phyloP scores from a whole-genome alignment of 37 sponge, comb jelly and placozoan genomes.

The Cladorhizidae sp. region DNA sequence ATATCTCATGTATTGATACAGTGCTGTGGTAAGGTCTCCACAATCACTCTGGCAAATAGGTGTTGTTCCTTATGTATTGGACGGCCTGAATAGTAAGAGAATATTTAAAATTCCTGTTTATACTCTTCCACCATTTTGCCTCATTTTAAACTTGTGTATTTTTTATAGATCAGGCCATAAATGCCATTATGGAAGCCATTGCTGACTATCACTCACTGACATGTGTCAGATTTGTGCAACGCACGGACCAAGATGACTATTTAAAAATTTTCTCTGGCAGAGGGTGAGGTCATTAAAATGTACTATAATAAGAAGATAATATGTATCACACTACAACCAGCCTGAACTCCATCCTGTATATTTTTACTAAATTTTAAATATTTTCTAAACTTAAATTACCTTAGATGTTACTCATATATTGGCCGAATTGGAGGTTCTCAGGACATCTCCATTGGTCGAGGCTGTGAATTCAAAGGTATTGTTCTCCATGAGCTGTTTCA shows the following conservation, averaged over 20 bases:
- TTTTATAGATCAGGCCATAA: conserved; percentile 32
- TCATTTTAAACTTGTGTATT: too few species aligned
- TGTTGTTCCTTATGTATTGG: conserved; percentile 40
- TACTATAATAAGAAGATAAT: too few species aligned
- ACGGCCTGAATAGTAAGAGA: conserved; percentile 29
- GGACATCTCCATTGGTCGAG: conserved; percentile 73
- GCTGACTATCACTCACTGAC: conserved; percentile 36
- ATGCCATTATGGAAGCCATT: conserved; percentile 65
- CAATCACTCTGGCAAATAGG: conserved; percentile 28
- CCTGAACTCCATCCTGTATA: neutral
- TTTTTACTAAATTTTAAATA: too few species aligned
- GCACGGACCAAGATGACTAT: conserved; percentile 59
- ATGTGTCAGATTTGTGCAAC: conserved; percentile 56
- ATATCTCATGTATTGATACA: too few species aligned
- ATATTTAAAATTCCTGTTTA: too few species aligned
- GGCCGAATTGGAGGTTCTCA: conserved; percentile 67
- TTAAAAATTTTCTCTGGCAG: conserved; percentile 54
- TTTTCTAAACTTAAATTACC: neutral
- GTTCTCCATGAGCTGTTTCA: conserved; percentile 80
- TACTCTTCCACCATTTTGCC: too few species aligned
- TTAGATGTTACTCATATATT: conserved; percentile 72
- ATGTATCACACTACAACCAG: too few species aligned
- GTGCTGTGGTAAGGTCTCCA: conserved; percentile 34
- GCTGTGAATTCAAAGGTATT: conserved; percentile 75
- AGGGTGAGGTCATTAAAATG: conserved; percentile 67